Conservation (phyloP, 2,888 invertebrate genomes). For the Volucella inanis region DNA sequence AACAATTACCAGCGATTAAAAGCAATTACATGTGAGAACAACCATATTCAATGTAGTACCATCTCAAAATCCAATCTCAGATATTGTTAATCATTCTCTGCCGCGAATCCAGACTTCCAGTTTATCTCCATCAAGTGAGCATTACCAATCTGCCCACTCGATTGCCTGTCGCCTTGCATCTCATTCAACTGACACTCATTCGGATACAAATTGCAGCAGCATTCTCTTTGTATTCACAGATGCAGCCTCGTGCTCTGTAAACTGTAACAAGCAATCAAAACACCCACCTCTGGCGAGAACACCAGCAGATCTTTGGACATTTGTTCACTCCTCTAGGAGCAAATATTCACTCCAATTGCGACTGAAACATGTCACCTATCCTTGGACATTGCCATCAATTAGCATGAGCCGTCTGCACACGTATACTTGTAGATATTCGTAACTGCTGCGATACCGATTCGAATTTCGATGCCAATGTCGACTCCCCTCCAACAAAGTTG, state of each 20-base stretch:
- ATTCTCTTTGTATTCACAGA: conserved; percentile 37
- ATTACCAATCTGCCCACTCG: conserved; percentile 48
- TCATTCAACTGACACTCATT: conserved; percentile 53
- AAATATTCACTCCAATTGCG: conserved; percentile 61
- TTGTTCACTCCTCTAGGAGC: conserved; percentile 63
- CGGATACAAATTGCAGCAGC: conserved; percentile 37
- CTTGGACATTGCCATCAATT: conserved; percentile 67
- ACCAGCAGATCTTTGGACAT: conserved; percentile 41
- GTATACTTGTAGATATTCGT: not conserved
- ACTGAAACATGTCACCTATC: conserved; percentile 63
- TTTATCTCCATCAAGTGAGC: conserved; percentile 8
- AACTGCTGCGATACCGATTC: conserved; percentile 7
- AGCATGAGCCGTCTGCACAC: conserved; percentile 38
- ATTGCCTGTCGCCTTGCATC: conserved; percentile 43
- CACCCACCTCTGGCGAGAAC: conserved; percentile 35
- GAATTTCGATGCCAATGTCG: not conserved
- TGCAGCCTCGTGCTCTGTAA: conserved; percentile 37
- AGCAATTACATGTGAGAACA: no score
- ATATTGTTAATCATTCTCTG: no score
- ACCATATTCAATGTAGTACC: no score
- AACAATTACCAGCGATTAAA: no score
- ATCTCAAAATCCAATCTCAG: no score
- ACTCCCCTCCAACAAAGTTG: conserved; percentile 22
- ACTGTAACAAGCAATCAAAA: conserved; percentile 49
- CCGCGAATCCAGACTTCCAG: no score